Percentiles rank a stretch among this genome's conserved stretches.
Evolutionary conservation across 2,888 invertebrate species (phyloP).

Genomic region (Craniophora ligustri): DNA sequence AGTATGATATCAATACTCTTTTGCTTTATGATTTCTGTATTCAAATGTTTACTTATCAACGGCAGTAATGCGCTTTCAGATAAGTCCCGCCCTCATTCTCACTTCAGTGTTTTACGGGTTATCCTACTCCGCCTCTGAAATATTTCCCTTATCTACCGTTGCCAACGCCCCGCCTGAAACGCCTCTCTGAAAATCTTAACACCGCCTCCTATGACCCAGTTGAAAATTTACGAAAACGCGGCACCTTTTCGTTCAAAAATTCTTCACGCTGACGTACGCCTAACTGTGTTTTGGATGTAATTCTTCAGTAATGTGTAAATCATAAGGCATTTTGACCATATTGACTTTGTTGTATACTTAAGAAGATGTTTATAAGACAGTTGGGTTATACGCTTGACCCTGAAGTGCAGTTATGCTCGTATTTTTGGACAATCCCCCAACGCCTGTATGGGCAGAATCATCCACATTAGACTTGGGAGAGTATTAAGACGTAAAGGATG

Average conservation of each 20-base stretch:
- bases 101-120: conserved; percentile 10
- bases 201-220: conserved; percentile 28
- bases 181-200: conserved; percentile 34
- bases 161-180: conserved; percentile 40
- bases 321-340: too few species aligned
- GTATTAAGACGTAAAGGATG: too few species aligned
- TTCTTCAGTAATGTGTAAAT: too few species aligned
- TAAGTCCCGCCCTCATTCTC: conserved; percentile 3
- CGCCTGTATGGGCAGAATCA: too few species aligned
- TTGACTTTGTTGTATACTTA: too few species aligned
- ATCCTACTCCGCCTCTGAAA: conserved; percentile 40
- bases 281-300: too few species aligned
- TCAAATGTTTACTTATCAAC: neutral
- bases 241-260: neutral
- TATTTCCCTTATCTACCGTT: conserved; percentile 18
- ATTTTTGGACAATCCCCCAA: too few species aligned
- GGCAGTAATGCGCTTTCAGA: neutral
- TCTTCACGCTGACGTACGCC: too few species aligned
- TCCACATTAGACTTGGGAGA: too few species aligned
- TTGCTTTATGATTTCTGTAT: neutral
- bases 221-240: neutral
- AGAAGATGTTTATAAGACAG: too few species aligned
- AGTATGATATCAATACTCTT: neutral
- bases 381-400: too few species aligned
- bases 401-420: too few species aligned